phyloP scores from a whole-genome alignment of 1,140 invertebrate genomes.

The Lasaia peninsularis region DNA sequence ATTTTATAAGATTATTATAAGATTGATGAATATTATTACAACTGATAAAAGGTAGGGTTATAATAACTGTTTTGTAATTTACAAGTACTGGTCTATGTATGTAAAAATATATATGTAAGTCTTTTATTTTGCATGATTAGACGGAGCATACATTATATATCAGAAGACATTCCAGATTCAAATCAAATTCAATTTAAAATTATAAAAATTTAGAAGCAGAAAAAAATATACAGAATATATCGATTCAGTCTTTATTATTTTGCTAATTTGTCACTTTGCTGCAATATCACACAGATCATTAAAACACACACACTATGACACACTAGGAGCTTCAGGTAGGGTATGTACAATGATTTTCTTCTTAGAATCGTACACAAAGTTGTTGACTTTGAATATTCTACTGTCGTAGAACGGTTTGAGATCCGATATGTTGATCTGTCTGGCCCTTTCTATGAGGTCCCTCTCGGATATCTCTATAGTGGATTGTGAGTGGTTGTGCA shows the following conservation, averaged over 20 bases:
- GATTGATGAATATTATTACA: no score
- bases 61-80: no score
- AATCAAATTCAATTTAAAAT: no score
- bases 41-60: no score
- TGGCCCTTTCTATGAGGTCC: slow-evolving; percentile 93
- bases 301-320: slow-evolving; percentile 10
- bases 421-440: slow-evolving; percentile 94
- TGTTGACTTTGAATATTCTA: slow-evolving; percentile 93
- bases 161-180: no score
- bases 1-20: no score
- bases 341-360: slow-evolving; percentile 92
- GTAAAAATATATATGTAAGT: no score
- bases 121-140: no score
- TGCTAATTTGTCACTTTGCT: not conserved
- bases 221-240: no score
- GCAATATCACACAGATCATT: not conserved
- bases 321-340: slow-evolving; percentile 78
- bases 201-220: no score
- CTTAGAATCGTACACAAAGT: slow-evolving; percentile 91
- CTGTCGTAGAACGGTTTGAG: slow-evolving; percentile 95
- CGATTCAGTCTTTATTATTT: not conserved
- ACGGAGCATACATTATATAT: no score
- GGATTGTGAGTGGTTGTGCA: slow-evolving; percentile 84
- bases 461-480: slow-evolving; percentile 94
- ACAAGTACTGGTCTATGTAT: no score